Evolutionary conservation across 2,113 vertebrate species (phyloP).

Genomic region (Tenrec ecaudatus): DNA sequence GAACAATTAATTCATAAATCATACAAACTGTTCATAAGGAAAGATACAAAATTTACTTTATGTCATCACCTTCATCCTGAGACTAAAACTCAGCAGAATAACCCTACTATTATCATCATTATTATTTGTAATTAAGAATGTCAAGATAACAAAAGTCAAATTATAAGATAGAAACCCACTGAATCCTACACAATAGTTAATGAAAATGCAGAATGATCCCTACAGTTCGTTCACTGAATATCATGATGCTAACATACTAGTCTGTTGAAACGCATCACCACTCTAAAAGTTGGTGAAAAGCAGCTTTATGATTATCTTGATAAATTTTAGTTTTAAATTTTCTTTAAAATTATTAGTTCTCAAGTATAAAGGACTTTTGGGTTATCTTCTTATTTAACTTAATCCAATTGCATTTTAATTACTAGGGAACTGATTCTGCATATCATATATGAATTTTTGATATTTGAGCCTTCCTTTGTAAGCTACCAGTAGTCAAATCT

Average conservation of each 20-base stretch:
- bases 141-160: not conserved
- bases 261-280: not conserved
- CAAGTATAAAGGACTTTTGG: too few relatives aligned
- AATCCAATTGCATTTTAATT: not conserved
- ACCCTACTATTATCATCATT: not conserved
- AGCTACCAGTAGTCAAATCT: not conserved
- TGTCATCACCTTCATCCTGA: not conserved
- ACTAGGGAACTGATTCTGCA: too few relatives aligned
- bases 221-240: too few relatives aligned
- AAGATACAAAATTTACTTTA: not conserved
- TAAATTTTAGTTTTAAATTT: too few relatives aligned
- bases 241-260: not conserved
- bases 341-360: too few relatives aligned
- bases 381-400: too few relatives aligned
- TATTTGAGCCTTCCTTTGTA: not conserved
- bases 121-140: not conserved
- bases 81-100: not conserved
- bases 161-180: not conserved
- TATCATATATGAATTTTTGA: not conserved
- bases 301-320: too few relatives aligned
- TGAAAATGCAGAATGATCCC: not conserved
- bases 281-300: too few relatives aligned
- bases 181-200: not conserved
- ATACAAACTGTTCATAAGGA: too few relatives aligned
- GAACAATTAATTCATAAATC: too few relatives aligned